Conservation (phyloP, 1,140 invertebrate species). For the Ceratitis capitata region DNA sequence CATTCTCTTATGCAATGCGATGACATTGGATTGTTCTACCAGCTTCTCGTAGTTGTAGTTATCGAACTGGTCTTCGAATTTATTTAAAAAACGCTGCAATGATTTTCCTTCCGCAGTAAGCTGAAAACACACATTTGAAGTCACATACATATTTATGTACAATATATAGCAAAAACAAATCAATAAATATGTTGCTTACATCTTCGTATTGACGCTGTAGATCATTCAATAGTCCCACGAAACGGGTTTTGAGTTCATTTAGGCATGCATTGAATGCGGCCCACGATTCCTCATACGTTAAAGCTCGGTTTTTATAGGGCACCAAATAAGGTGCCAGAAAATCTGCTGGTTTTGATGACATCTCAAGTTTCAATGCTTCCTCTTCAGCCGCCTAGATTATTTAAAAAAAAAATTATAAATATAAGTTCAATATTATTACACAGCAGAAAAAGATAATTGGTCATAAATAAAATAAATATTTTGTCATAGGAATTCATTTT, state of each 20-base stretch:
- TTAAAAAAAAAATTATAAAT: background rate
- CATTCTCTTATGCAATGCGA: conserved; percentile 61
- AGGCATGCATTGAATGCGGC: conserved; percentile 67
- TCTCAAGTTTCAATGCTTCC: conserved; percentile 55
- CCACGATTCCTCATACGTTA: conserved; percentile 60
- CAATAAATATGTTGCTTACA: conserved; percentile 50
- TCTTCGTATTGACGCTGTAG: conserved; percentile 68
- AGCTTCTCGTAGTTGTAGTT: conserved; percentile 61
- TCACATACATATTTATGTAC: too few relatives aligned
- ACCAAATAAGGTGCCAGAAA: conserved; percentile 71
- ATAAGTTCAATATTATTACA: background rate
- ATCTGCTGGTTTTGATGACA: conserved; percentile 65
- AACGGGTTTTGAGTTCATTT: conserved; percentile 68
- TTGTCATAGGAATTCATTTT: too few relatives aligned
- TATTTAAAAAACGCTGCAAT: conserved; percentile 56
- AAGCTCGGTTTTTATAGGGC: conserved; percentile 64
- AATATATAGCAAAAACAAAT: too few relatives aligned
- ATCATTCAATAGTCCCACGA: conserved; percentile 68
- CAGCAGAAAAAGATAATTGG: background rate
- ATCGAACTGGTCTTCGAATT: conserved; percentile 62
- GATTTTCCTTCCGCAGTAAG: conserved; percentile 59
- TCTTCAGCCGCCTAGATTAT: conserved; percentile 62
- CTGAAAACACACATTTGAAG: conserved; percentile 45
- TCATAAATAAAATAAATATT: too few relatives aligned
- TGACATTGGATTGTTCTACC: conserved; percentile 56